Conservation (phyloP, 2,888 invertebrate genomes). For the Malacosoma neustria region DNA sequence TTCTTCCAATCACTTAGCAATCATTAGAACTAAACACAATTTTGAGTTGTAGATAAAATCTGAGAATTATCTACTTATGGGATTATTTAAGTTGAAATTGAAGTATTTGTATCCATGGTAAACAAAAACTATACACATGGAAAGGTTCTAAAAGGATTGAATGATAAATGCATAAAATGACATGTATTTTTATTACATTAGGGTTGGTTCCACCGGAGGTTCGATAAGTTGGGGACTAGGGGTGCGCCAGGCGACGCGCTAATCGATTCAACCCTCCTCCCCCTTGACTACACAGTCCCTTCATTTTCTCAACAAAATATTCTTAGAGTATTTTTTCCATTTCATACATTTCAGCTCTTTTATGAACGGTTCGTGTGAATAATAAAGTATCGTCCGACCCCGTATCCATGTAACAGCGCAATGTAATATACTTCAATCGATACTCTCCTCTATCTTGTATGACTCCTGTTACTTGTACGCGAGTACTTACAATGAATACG, state of each 20-base stretch:
- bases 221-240: slow-evolving; percentile 38
- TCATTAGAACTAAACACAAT: too few species aligned
- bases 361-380: slow-evolving; percentile 16
- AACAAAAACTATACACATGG: not conserved
- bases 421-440: not conserved
- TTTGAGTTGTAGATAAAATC: too few species aligned
- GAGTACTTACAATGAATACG: too few species aligned
- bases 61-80: too few species aligned
- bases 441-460: too few species aligned
- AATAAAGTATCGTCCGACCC: slow-evolving; percentile 12
- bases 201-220: slow-evolving; percentile 41
- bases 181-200: slow-evolving; percentile 52
- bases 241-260: slow-evolving; percentile 41
- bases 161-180: slow-evolving; percentile 27
- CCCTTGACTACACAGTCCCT: slow-evolving; percentile 15
- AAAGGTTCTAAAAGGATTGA: slow-evolving; percentile 2
- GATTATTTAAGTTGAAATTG: too few species aligned
- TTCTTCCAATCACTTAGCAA: too few species aligned
- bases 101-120: too few species aligned
- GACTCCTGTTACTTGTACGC: too few species aligned
- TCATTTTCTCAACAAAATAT: slow-evolving; percentile 24
- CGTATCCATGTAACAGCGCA: not conserved
- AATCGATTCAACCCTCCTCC: slow-evolving; percentile 36
- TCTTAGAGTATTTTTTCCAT: slow-evolving; percentile 15
- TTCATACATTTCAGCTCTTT: slow-evolving; percentile 24